These are phyloP conservation scores for Petrocephalus sullivani DNA, from an alignment of 2,797 vertebrate genomes.

Conservation along the genomic window DNA sequence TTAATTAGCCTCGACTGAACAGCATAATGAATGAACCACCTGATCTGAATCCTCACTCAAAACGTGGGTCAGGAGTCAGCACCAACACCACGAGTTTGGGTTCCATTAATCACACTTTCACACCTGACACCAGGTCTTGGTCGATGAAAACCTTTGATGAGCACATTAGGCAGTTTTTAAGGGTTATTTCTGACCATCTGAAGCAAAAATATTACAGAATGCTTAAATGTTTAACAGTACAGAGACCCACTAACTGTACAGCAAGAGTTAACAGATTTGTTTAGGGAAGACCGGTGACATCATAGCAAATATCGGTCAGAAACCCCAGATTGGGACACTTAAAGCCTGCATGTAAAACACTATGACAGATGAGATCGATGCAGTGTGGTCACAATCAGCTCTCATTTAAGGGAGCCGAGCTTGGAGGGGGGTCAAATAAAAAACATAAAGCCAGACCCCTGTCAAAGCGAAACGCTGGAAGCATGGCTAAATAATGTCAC, in stretches of 20 bases:
- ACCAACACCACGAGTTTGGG: background rate
- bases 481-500: constrained; percentile 54
- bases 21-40: background rate
- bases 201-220: background rate
- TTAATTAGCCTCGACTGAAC: background rate
- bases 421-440: background rate
- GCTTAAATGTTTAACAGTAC: background rate
- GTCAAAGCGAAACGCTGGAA: constrained; percentile 44
- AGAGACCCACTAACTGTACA: background rate
- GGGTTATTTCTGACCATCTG: background rate
- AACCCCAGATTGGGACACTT: background rate
- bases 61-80: background rate
- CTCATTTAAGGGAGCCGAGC: background rate
- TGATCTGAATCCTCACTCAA: background rate
- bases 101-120: background rate
- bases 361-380: background rate
- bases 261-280: background rate
- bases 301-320: constrained; percentile 8
- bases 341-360: background rate
- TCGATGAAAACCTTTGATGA: background rate
- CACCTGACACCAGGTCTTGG: background rate
- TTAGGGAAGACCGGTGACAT: background rate
- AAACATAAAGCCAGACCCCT: constrained; percentile 22
- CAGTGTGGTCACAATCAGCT: constrained; percentile 11
- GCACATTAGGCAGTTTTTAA: background rate